A percentile compares a stretch with the other conserved stretches of the same genome.
Evolutionary conservation across 2,888 invertebrate genomes (phyloP).

Genomic region (Eupithecia vulgata): DNA sequence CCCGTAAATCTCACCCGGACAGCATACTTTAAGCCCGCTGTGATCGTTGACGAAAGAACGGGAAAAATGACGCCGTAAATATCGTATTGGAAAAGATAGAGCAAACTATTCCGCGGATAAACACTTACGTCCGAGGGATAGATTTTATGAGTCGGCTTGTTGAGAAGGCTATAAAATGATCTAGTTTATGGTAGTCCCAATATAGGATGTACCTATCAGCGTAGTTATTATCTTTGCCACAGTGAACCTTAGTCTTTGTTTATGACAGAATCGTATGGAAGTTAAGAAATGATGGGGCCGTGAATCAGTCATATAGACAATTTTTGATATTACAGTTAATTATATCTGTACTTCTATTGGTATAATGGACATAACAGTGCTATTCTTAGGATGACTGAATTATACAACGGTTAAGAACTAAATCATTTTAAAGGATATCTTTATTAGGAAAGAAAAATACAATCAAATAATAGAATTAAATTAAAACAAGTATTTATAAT

Average conservation of each 20-base stretch:
- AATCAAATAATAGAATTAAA: too few species aligned
- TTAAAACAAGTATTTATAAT: too few species aligned
- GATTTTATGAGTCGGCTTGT: slow-evolving; percentile 41
- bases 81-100: slow-evolving; percentile 25
- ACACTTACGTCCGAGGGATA: slow-evolving; percentile 41
- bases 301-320: too few species aligned
- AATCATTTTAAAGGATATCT: too few species aligned
- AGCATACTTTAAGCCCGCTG: neutral
- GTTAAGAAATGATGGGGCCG: neutral
- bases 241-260: neutral
- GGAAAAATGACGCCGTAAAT: slow-evolving; percentile 22
- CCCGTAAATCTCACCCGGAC: neutral
- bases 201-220: neutral
- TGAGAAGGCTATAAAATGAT: slow-evolving; percentile 42
- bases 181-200: slow-evolving; percentile 39
- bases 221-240: neutral
- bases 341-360: too few species aligned
- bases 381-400: too few species aligned
- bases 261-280: neutral
- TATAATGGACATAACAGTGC: too few species aligned
- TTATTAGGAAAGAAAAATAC: too few species aligned
- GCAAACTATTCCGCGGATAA: slow-evolving; percentile 37
- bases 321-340: too few species aligned
- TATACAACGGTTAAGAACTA: too few species aligned
- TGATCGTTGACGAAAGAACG: slow-evolving; percentile 4